Conservation (phyloP, 2,888 invertebrate species). For the Autographa pulchrina region DNA sequence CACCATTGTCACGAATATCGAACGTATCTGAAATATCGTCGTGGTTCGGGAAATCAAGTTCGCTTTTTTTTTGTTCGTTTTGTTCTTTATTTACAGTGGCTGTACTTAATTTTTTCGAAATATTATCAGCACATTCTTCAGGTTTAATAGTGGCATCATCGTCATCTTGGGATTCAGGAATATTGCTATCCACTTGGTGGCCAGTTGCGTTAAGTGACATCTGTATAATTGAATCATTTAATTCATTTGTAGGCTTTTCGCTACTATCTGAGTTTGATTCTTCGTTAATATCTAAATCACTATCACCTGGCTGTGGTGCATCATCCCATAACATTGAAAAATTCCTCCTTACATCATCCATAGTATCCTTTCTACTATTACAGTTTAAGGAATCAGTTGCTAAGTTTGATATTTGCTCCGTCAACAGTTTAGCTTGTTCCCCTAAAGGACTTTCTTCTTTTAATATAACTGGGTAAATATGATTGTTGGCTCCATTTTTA, state of each 20-base stretch:
- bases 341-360: conserved; percentile 44
- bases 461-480: conserved; percentile 6
- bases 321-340: conserved; percentile 48
- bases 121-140: background rate
- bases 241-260: background rate
- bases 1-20: background rate
- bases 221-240: conserved; percentile 6
- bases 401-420: conserved; percentile 20
- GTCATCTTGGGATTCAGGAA: background rate
- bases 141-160: background rate
- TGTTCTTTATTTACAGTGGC: background rate
- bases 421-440: conserved; percentile 14
- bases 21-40: background rate
- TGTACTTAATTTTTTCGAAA: background rate
- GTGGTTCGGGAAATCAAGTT: background rate
- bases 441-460: conserved; percentile 13
- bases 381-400: conserved; percentile 6
- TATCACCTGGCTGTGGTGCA: conserved; percentile 1
- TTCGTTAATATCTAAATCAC: background rate
- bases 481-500: background rate
- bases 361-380: conserved; percentile 15
- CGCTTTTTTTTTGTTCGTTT: background rate
- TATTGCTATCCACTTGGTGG: background rate
- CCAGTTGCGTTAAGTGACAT: conserved; percentile 7
- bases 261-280: conserved; percentile 3